Conservation (phyloP, 92 coral and sea anemone genomes). For the Diadumene lineata region DNA sequence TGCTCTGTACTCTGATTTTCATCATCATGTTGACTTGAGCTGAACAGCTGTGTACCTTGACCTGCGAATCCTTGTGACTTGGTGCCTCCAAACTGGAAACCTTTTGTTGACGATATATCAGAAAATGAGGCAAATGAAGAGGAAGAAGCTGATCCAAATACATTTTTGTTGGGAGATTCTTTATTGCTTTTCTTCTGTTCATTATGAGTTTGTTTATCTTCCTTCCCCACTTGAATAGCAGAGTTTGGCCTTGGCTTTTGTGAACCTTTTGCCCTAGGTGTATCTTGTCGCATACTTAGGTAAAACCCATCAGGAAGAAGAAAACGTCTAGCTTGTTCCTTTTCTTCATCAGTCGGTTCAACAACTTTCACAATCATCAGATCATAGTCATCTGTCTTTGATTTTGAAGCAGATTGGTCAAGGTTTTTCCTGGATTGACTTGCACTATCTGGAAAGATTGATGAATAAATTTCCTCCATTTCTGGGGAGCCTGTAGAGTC, state of each 20-base stretch:
- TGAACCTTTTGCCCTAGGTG: not conserved
- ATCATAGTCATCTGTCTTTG: too few species aligned
- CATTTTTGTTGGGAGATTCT: conserved; percentile 5
- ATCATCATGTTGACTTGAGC: conserved; percentile 10
- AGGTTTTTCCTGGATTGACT: not conserved
- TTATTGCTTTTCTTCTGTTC: conserved; percentile 1
- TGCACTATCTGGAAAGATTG: not conserved
- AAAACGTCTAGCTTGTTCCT: conserved; percentile 50
- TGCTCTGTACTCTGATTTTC: conserved; percentile 47
- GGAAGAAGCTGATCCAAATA: conserved; percentile 50
- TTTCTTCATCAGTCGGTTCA: conserved; percentile 53
- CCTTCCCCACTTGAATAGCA: too few species aligned
- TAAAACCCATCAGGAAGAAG: conserved; percentile 56
- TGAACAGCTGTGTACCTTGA: conserved; percentile 60
- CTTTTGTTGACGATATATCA: conserved; percentile 28
- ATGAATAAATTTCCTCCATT: conserved; percentile 12
- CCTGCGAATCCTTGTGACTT: conserved; percentile 49
- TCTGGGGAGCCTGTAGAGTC: conserved; percentile 12
- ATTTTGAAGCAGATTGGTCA: not conserved
- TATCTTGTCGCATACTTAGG: conserved; percentile 39
- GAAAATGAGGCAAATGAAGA: conserved; percentile 48
- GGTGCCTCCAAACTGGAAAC: conserved; percentile 22
- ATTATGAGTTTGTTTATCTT: not conserved
- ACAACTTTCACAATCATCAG: conserved; percentile 21
- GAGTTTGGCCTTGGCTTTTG: not conserved